A percentile compares a stretch with the other conserved stretches of the same genome.
These are phyloP conservation scores for Lissocephala sabroskyi DNA, from an alignment of 2,888 invertebrate genomes.

Conservation along the genomic window DNA sequence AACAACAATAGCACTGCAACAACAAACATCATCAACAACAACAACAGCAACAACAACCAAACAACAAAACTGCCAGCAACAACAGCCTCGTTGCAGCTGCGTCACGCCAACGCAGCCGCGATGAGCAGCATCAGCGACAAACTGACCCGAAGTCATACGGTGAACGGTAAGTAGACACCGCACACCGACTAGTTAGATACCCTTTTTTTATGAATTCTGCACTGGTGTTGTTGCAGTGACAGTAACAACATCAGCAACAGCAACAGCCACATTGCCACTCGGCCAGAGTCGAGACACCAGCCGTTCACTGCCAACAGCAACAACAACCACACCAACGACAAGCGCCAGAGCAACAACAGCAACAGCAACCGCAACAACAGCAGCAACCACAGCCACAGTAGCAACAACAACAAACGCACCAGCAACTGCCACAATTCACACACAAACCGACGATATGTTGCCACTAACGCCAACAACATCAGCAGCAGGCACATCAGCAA, in stretches of 20 bases:
- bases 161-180: conserved; percentile 46
- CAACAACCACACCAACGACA: not conserved
- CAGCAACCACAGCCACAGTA: conserved; percentile 27
- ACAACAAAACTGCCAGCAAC: conserved; percentile 1
- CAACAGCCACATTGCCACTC: conserved; percentile 11
- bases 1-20: conserved; percentile 27
- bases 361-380: conserved; percentile 28
- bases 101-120: conserved; percentile 11
- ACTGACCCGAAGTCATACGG: conserved; percentile 22
- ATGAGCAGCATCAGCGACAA: conserved; percentile 14
- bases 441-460: conserved; percentile 68
- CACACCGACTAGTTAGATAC: too few species aligned
- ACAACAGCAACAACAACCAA: conserved; percentile 15
- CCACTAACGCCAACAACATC: conserved; percentile 19
- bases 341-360: conserved; percentile 25
- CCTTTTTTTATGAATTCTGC: too few species aligned
- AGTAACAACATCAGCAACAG: conserved; percentile 12
- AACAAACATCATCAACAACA: conserved; percentile 13
- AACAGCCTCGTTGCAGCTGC: conserved; percentile 1
- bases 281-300: too few species aligned
- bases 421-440: conserved; percentile 67
- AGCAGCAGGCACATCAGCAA: conserved; percentile 23
- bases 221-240: too few species aligned
- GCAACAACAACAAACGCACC: conserved; percentile 30
- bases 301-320: too few species aligned